Base-by-base conservation (phyloP, 1,140 invertebrate species). In the Drosophila neocordata region DNA sequence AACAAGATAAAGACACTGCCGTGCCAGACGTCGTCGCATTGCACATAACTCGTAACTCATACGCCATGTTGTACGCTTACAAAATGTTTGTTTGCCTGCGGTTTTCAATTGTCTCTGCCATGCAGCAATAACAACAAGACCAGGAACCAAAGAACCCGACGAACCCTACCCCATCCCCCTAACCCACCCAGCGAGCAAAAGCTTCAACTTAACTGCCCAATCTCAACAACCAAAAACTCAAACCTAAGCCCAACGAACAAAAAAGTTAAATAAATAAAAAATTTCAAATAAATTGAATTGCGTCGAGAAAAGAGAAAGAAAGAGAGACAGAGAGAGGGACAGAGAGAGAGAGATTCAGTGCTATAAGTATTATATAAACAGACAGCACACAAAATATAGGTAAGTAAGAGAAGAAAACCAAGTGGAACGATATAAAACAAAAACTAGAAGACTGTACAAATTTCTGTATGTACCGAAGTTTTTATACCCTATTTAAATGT, bases 11-110 rank as follows among this genome's bases (percentile, higher is more conserved):
- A 61, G 63, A 52, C 15, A 38, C 60, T 69, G 53, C 68, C 41
- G 56, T 60, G 51, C n/a, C 52, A 55, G 8, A 62, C 12, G 9
- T 34, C 61, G 65, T 66, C 66, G 75, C 79, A 83, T 69, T 84
- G 80, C 77, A 85, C 69, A 81, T 87, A 85, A 78, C 70, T 85
- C 74, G 78, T 78, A 87, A 72, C 82, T 81, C 82, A 85, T 85
- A 87, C 82, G 81, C 65, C 77, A 61, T 63, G 68, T 78, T 71
- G 70, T 67, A 64, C 63, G 41, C 12, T 44, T 48, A 37, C 53
- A 64, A 48, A 52, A 63, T 63, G 65, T 78, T 73, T 65, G 72
- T 73, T 74, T 74, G 63, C 34, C 57, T 79, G 77, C 76, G 80
- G 72, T 79, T 83, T 72, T 69, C 80, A 84, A 84, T 83, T 83